Evolutionary conservation across 2,797 vertebrate species (phyloP).

Genomic region (Balearica regulorum): DNA sequence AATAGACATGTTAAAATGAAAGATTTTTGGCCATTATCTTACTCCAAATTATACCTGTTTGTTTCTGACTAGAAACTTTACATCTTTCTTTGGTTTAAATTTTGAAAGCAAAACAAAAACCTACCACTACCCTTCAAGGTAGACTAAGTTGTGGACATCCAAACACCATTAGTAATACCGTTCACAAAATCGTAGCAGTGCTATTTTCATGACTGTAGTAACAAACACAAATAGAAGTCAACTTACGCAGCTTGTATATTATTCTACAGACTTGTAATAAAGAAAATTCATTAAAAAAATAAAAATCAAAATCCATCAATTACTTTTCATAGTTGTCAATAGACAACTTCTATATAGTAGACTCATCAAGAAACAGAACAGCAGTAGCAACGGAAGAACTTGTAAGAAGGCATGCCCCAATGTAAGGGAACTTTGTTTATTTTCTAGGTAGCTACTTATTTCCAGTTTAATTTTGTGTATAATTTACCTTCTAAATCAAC

Average conservation of each 20-base stretch:
- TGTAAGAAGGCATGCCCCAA: background rate
- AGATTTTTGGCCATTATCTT: background rate
- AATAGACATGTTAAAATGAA: background rate
- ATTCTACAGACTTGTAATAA: background rate
- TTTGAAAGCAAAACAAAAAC: background rate
- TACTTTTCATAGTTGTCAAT: background rate
- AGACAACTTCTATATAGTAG: background rate
- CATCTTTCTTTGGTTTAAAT: background rate
- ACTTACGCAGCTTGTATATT: background rate
- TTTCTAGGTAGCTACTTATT: background rate
- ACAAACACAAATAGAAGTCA: background rate
- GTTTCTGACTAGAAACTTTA: background rate
- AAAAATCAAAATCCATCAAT: background rate
- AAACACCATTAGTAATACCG: background rate
- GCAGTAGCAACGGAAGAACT: background rate
- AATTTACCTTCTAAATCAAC: background rate
- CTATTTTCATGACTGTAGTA: background rate
- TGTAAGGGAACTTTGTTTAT: background rate
- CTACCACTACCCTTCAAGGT: background rate
- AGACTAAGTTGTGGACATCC: background rate
- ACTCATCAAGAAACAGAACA: background rate
- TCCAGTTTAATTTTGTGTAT: background rate
- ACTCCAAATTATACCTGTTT: background rate
- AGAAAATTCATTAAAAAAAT: background rate
- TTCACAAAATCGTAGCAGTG: background rate